Evolutionary conservation across 92 coral and sea anemone genomes (phyloP).

Genomic region (Zoanthus sansibaricus): DNA sequence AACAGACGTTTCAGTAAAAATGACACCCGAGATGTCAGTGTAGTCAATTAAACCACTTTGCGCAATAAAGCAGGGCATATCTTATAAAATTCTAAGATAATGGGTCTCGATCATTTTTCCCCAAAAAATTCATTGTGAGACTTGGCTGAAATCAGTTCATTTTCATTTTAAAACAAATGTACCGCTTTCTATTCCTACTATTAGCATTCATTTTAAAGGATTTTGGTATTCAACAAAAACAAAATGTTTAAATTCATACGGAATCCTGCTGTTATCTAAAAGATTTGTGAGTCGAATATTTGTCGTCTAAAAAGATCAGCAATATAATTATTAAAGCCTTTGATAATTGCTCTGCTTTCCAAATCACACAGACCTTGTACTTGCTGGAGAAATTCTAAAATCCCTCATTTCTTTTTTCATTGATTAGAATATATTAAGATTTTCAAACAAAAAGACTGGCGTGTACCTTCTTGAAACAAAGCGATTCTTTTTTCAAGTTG

Average conservation of each 20-base stretch:
- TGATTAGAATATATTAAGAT: not conserved
- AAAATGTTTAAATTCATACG: not conserved
- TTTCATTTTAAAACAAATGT: not conserved
- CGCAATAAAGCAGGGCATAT: not conserved
- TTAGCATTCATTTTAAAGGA: not conserved
- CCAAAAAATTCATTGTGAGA: not conserved
- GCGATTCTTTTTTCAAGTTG: not conserved
- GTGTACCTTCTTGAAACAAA: not conserved
- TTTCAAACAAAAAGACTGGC: not conserved
- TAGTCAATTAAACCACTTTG: not conserved
- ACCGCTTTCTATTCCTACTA: not conserved
- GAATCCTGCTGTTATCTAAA: not conserved
- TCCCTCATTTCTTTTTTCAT: not conserved
- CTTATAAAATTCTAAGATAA: not conserved
- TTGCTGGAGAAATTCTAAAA: not conserved
- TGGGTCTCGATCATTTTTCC: not conserved
- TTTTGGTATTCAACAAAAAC: not conserved
- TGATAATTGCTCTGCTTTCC: not conserved
- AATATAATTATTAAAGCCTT: slow-evolving; percentile 4
- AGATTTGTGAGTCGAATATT: not conserved
- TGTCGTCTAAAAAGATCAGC: not conserved
- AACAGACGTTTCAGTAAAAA: not conserved
- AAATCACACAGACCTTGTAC: not conserved
- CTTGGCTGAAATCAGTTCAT: not conserved
- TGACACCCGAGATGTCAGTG: not conserved